Evolutionary conservation across 2,888 invertebrate species (phyloP).

Genomic region (Unio delphinus): DNA sequence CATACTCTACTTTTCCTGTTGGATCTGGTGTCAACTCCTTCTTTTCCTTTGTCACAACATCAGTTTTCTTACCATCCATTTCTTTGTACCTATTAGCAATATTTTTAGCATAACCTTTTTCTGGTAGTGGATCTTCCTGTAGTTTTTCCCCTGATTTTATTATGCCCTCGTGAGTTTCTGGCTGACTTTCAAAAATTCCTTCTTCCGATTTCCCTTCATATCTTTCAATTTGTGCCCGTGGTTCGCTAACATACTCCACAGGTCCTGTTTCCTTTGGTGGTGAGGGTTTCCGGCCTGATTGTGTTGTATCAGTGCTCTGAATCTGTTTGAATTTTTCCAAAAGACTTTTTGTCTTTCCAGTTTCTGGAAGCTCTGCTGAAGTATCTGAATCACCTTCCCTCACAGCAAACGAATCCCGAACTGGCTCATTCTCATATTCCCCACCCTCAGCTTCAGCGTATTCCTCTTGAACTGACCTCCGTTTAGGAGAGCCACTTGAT

Average conservation of each 20-base stretch:
- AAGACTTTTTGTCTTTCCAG: constrained; percentile 45
- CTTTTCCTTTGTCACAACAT: constrained; percentile 23
- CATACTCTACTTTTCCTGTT: constrained; percentile 56
- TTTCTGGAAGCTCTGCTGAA: constrained; percentile 44
- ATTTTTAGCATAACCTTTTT: constrained; percentile 83
- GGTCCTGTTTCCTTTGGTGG: constrained; percentile 41
- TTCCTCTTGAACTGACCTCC: constrained; percentile 35
- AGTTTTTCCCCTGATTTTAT: constrained; percentile 40
- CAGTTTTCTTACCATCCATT: constrained; percentile 74
- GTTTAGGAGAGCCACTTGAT: constrained; percentile 16
- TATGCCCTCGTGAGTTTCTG: constrained; percentile 45
- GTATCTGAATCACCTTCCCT: constrained; percentile 30
- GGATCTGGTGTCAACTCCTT: constrained; percentile 59
- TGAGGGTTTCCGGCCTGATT: constrained; percentile 32
- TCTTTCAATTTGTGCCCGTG: constrained; percentile 33
- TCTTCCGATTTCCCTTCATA: constrained; percentile 51
- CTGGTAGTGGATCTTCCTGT: constrained; percentile 63
- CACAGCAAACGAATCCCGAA: constrained; percentile 41
- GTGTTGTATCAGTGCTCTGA: constrained; percentile 21
- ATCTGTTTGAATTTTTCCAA: constrained; percentile 39
- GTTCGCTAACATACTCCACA: constrained; percentile 52
- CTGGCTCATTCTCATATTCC: constrained; percentile 60
- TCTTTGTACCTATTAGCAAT: constrained; percentile 90
- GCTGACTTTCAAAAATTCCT: constrained; percentile 60
- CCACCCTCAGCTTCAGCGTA: constrained; percentile 41